These are phyloP conservation scores for Chloroceryle aenea DNA, from an alignment of 2,113 vertebrate species.

Conservation along the genomic window DNA sequence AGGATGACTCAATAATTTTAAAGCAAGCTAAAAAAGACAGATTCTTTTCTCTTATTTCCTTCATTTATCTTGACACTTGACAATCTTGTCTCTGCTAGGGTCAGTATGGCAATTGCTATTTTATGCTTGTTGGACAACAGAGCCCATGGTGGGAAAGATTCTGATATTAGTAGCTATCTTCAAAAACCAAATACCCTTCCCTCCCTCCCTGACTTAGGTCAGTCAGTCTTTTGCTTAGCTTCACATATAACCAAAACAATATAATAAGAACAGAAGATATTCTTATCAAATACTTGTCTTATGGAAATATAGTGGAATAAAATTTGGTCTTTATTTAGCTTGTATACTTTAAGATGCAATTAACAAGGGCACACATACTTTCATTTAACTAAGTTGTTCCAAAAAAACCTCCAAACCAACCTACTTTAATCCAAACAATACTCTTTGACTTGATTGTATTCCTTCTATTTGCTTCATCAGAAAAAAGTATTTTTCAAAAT, in stretches of 20 bases:
- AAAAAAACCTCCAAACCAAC: not conserved
- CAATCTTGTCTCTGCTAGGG: not conserved
- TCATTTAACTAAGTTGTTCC: not conserved
- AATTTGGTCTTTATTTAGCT: not conserved
- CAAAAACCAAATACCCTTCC: not conserved
- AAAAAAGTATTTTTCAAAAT: not conserved
- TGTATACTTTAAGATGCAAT: not conserved
- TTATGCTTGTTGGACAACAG: not conserved
- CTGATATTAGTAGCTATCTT: not conserved
- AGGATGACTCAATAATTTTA: not conserved
- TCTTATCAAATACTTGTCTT: not conserved
- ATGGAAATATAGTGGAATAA: not conserved
- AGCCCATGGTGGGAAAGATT: not conserved
- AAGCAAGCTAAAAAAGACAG: not conserved
- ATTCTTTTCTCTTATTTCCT: slow-evolving; percentile 11
- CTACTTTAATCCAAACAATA: not conserved
- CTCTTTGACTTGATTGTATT: not conserved
- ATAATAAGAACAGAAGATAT: not conserved
- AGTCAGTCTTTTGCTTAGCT: not conserved
- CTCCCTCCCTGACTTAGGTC: not conserved
- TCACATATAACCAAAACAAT: not conserved
- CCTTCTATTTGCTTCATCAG: not conserved
- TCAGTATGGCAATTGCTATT: slow-evolving; percentile 3
- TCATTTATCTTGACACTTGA: slow-evolving; percentile 1
- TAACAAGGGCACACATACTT: not conserved